Evolutionary conservation across 2,797 vertebrate species (phyloP).

Genomic region (Amphiprion clarkii): DNA sequence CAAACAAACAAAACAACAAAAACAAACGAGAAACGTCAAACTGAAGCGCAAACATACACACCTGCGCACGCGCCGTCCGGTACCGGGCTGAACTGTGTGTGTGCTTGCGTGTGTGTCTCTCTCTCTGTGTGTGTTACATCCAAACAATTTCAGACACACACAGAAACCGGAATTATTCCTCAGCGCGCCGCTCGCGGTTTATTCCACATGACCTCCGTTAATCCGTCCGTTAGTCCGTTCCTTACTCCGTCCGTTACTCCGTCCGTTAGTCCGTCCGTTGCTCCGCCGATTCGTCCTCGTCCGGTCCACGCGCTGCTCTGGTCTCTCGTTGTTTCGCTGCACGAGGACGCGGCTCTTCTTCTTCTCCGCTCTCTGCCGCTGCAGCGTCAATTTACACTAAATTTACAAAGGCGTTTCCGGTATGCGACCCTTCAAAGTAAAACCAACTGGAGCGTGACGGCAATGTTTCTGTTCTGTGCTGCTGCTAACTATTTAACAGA

Average conservation of each 20-base stretch:
- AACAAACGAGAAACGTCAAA: not conserved
- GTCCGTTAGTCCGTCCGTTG: not conserved
- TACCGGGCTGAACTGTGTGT: constrained; percentile 31
- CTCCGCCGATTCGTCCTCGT: not conserved
- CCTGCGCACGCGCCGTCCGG: constrained; percentile 24
- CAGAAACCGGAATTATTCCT: too few relatives aligned
- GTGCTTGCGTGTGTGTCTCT: not conserved
- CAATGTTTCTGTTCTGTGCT: too few relatives aligned
- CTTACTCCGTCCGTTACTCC: not conserved
- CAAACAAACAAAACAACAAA: too few relatives aligned
- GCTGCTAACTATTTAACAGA: too few relatives aligned
- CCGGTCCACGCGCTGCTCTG: not conserved
- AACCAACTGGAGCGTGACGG: not conserved
- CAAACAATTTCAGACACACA: too few relatives aligned
- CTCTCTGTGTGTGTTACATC: too few relatives aligned
- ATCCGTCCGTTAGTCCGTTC: too few relatives aligned
- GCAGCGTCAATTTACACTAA: not conserved
- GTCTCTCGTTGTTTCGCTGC: constrained; percentile 10
- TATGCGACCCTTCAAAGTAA: constrained; percentile 19
- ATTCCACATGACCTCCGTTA: too few relatives aligned
- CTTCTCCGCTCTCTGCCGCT: constrained; percentile 3
- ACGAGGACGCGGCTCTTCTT: not conserved
- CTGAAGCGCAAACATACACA: constrained; percentile 9
- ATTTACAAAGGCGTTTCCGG: not conserved
- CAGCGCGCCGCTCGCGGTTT: too few relatives aligned